Evolutionary conservation across 1,140 invertebrate species (phyloP), one percentile per base, ranked within the genome.

Genomic region (Zaprionus inermis): DNA sequence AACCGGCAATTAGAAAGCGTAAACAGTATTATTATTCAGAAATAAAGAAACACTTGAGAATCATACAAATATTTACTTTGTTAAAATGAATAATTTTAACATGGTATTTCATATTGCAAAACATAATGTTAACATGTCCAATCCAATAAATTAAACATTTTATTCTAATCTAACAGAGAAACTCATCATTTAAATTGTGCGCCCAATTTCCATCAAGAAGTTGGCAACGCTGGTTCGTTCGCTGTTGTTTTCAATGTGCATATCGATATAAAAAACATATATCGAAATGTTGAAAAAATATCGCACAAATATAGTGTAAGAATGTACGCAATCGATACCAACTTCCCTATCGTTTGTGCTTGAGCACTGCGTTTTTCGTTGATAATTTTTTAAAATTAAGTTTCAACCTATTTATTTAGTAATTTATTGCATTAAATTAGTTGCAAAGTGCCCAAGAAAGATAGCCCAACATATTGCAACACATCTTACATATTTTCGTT

Each of bases 331-430:
- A 71, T 65, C 60, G 60, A 65, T 71, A 57, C 64, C 52, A 71
- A 71, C 61, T 71, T 71, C 69, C 69, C 69, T 65, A 65, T 52
- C 69, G 69, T 71, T 61, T 71, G 55, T 76, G 60, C 55, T 73
- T 59, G 9, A 55, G 64, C 64, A 68, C 77, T 82, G 76, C 76
- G 65, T 81, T 82, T 79, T 86, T 90, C 81, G 82, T 90, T 91
- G 80, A 90, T 91, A 80, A 81, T 89, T 89, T 84, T 84, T 83
- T 89, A 58, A 89, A 77, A 79, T 79, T 79, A 79, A 74, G 74
- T 77, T 79, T 74, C 67, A 60, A 74, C 61, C 46, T 66, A 84
- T 89, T 89, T 84, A 80, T 90, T 85, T 90, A 89, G 77, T 90
- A 78, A 78, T 89, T 89, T 86, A 86, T 86, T 86, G 59, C 80